Percentiles rank a stretch among this genome's conserved stretches.
phyloP scores from a whole-genome alignment of 2,797 vertebrate species.

The Staurois parvus region DNA sequence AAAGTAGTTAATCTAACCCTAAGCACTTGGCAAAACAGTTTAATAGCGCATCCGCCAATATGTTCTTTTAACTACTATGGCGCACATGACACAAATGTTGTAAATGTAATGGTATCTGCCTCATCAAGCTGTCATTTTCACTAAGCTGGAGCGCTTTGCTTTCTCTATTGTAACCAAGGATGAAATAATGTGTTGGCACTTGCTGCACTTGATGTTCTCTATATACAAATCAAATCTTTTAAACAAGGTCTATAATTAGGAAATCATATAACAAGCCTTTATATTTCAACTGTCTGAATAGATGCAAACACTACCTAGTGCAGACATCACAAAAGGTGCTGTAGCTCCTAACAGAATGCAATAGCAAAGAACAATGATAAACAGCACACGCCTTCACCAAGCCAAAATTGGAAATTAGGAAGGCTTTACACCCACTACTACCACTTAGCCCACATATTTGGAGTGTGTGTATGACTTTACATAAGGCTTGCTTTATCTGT shows the following conservation, averaged over 20 bases:
- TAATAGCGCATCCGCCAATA: constrained; percentile 57
- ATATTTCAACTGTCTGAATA: constrained; percentile 41
- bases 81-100: constrained; percentile 58
- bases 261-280: constrained; percentile 27
- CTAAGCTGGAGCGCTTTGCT: constrained; percentile 50
- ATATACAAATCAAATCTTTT: constrained; percentile 51
- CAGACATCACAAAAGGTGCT: background rate
- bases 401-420: background rate
- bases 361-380: background rate
- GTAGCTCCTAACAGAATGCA: background rate
- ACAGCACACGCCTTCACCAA: background rate
- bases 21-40: constrained; percentile 59
- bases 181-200: constrained; percentile 55
- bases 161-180: constrained; percentile 58
- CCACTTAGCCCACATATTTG: background rate
- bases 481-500: background rate
- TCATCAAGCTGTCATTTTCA: constrained; percentile 61
- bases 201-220: constrained; percentile 37
- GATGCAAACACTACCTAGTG: constrained; percentile 2
- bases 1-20: constrained; percentile 57
- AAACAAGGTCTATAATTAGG: constrained; percentile 38
- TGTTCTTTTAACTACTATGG: constrained; percentile 61
- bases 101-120: constrained; percentile 60
- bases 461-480: background rate
- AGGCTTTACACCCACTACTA: no score